These are phyloP conservation scores for Perdix hodgsoniae DNA, from an alignment of 2,797 vertebrate genomes.

Conservation along the genomic window DNA sequence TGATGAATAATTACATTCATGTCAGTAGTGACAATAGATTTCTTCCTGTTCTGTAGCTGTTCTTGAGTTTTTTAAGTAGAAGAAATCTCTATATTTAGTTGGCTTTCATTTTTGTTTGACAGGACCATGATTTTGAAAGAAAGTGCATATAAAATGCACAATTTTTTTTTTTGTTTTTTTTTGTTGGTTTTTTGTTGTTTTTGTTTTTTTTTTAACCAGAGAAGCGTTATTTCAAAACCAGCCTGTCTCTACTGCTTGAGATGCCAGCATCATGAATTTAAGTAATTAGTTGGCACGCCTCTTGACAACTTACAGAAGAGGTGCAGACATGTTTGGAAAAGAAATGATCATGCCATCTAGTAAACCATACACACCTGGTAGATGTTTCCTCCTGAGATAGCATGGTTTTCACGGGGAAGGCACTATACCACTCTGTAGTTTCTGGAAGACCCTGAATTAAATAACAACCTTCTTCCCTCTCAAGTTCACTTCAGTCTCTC, in stretches of 20 bases:
- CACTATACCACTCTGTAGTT: not conserved
- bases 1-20: constrained; percentile 23
- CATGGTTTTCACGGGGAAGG: not conserved
- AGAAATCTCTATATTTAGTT: constrained; percentile 19
- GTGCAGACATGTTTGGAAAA: not conserved
- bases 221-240: not conserved
- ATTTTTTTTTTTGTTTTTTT: not conserved
- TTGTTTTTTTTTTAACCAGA: not conserved
- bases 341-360: constrained; percentile 21
- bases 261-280: not conserved
- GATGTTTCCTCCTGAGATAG: not conserved
- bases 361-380: not conserved
- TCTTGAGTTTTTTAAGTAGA: not conserved
- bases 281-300: not conserved
- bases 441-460: not conserved
- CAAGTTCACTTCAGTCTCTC: not conserved
- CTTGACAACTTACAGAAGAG: constrained; percentile 29
- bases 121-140: not conserved
- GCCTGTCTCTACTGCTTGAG: not conserved
- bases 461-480: not conserved
- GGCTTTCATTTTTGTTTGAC: constrained; percentile 3
- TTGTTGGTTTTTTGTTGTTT: too few species aligned
- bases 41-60: constrained; percentile 5
- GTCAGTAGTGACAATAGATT: not conserved
- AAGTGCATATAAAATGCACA: not conserved